Percentiles rank a stretch among this genome's conserved stretches.
Conservation (phyloP, 2,113 vertebrate species). For the Apteryx mantelli region DNA sequence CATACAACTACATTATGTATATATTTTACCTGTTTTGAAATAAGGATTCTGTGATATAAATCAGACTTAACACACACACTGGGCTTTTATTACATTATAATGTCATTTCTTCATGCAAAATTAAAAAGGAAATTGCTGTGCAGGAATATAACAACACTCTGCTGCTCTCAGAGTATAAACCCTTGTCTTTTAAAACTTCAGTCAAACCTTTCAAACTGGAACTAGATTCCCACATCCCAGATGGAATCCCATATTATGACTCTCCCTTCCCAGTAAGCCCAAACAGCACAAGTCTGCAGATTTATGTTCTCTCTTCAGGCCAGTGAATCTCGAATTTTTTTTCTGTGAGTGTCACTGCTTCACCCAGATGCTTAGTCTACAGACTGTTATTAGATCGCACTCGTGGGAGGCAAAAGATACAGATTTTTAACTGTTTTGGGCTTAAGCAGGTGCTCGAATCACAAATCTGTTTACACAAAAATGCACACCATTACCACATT, state of each 20-base stretch:
- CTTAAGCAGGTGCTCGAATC: background rate
- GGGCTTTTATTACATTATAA: background rate
- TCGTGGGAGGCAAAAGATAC: background rate
- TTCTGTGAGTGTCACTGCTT: background rate
- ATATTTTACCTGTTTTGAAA: background rate
- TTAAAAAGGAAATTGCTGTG: background rate
- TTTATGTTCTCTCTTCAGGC: background rate
- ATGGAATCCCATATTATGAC: background rate
- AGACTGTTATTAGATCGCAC: background rate
- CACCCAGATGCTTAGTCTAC: background rate
- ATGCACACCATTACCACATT: background rate
- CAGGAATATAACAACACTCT: background rate
- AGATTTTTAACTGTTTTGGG: background rate
- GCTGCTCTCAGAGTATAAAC: background rate
- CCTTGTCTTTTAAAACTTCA: background rate
- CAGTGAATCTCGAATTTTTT: background rate
- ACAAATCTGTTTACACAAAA: background rate
- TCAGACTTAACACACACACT: background rate
- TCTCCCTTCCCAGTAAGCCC: background rate
- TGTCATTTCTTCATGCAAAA: background rate
- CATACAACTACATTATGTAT: background rate
- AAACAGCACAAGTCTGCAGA: background rate
- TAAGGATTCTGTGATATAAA: background rate
- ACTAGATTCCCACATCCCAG: background rate
- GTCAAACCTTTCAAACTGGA: background rate